phyloP scores from a whole-genome alignment of 2,888 invertebrate species.

The Osedax fenrisi region DNA sequence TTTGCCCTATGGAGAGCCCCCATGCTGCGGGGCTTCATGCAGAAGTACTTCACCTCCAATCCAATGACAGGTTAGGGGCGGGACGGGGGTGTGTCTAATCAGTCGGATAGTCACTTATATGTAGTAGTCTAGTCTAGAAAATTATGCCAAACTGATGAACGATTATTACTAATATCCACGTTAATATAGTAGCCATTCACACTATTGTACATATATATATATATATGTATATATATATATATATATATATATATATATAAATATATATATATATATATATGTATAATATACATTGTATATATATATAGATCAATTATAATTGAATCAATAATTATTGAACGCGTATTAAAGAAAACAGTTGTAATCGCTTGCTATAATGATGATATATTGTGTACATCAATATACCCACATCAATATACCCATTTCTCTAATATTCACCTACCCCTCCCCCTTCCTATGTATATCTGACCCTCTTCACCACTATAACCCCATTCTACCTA shows the following conservation, averaged over 20 bases:
- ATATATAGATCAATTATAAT: too few relatives aligned
- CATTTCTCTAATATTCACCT: slow-evolving; percentile 53
- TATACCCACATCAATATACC: neutral
- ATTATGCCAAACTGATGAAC: neutral
- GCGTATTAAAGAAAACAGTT: too few relatives aligned
- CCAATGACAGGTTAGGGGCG: slow-evolving; percentile 62
- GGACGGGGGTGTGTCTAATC: neutral
- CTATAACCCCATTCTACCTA: slow-evolving; percentile 58
- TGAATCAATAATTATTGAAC: too few relatives aligned
- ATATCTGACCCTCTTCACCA: slow-evolving; percentile 84
- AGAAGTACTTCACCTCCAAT: slow-evolving; percentile 71
- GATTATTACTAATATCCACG: neutral
- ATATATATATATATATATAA: too few relatives aligned
- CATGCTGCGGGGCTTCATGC: slow-evolving; percentile 62
- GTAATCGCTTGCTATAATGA: too few relatives aligned
- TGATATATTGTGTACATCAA: too few relatives aligned
- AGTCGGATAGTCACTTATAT: neutral
- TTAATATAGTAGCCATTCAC: neutral
- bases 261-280: too few relatives aligned
- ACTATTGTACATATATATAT: neutral
- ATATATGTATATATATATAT: too few relatives aligned
- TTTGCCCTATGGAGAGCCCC: slow-evolving; percentile 72
- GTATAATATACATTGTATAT: too few relatives aligned
- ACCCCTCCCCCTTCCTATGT: slow-evolving; percentile 74
- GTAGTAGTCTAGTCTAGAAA: neutral